Conservation (phyloP, 2,888 invertebrate genomes). For the Pardosa pseudoannulata region DNA sequence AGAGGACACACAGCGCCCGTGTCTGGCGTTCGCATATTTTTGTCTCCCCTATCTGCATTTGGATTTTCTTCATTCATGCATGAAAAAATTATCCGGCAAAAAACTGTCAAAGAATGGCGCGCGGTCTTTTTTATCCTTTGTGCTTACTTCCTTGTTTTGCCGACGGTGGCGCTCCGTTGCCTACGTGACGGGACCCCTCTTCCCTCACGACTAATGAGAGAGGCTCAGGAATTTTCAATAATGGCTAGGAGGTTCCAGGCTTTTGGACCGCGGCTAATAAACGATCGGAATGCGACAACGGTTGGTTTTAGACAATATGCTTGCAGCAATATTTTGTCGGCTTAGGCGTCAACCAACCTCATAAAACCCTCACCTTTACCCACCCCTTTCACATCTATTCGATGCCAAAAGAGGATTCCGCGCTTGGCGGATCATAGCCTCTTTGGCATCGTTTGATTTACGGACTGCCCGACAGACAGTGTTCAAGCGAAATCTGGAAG, state of each 20-base stretch:
- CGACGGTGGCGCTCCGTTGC: constrained; percentile 27
- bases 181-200: constrained; percentile 32
- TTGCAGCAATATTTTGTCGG: constrained; percentile 74
- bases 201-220: constrained; percentile 59
- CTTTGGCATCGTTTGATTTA: constrained; percentile 30
- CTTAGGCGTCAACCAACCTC: constrained; percentile 73
- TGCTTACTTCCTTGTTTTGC: constrained; percentile 26
- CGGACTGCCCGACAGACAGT: no score
- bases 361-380: constrained; percentile 69
- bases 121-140: constrained; percentile 36
- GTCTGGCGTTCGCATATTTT: background rate
- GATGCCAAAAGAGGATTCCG: constrained; percentile 20
- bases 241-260: constrained; percentile 59
- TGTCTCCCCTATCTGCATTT: constrained; percentile 25
- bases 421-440: constrained; percentile 49
- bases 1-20: background rate
- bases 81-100: constrained; percentile 11
- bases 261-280: constrained; percentile 71
- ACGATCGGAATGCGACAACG: constrained; percentile 73
- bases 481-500: no score
- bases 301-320: constrained; percentile 74
- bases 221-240: constrained; percentile 72
- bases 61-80: constrained; percentile 36
- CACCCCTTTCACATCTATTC: constrained; percentile 60
- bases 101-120: constrained; percentile 40